Evolutionary conservation across 2,888 invertebrate species (phyloP), one percentile per base, ranked within the genome.

Genomic region (Monopis laevigella): DNA sequence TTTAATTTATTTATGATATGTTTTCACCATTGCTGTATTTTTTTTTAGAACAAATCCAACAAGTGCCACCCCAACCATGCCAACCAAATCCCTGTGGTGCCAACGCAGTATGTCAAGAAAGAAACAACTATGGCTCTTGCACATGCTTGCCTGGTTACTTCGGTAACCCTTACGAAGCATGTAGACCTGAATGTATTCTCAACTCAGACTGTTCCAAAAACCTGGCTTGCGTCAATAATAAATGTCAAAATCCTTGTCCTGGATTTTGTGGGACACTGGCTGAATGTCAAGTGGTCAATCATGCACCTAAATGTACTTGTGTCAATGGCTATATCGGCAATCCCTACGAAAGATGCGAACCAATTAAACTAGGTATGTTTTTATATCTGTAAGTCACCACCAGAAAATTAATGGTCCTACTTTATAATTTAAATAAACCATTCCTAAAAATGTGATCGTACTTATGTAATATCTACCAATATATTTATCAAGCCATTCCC

Each of bases 231-330:
- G 78, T 88, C 17, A 82, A 83, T 48, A 86, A 85, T 40, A 87
- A 85, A 62, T 90, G 89, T 58, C 77, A 82, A 56, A 85, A 89
- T 56, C 89, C 89, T 34, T 90, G 92, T 53, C 84, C 86, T 44
- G 92, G 90, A 39, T 84, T 88, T 40, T 93, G 93, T 57, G 93
- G 92, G 39, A 77, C 82, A 39, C 88, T 88, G 59, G 87, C 91
- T 11, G 72, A 84, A 52, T 93, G 93, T 56, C 84, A 87, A 68
- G 88, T 89, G 21, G 83, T 90, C 12, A 87, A 88, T 51, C 92
- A 92, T 56, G 75, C 87, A 48, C 90, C 93, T 6, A 85, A 86
- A 49, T 94, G 94, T 59, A 82, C 82, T 32, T 92, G 92, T 53
- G 65, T 78, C 13, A 49, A 68, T 26, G 85, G 86, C 48, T 88